phyloP scores from a whole-genome alignment of 2,888 invertebrate genomes.

The Drosophila monieri region DNA sequence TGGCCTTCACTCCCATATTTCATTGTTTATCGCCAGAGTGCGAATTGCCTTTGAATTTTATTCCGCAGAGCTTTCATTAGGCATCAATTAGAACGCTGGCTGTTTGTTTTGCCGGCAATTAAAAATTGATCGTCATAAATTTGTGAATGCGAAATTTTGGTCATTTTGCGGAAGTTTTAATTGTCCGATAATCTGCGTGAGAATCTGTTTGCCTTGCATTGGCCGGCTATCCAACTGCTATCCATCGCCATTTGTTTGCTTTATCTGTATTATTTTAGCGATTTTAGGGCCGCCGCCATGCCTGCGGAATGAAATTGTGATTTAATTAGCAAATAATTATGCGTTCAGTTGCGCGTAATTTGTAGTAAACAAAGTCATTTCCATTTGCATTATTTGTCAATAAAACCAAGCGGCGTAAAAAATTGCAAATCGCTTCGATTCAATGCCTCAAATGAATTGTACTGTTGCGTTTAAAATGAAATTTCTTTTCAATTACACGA shows the following conservation, averaged over 20 bases:
- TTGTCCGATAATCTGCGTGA: slow-evolving; percentile 20
- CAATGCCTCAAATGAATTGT: slow-evolving; percentile 4
- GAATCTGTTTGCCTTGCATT: slow-evolving; percentile 18
- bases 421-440: slow-evolving; percentile 7
- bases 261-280: slow-evolving; percentile 8
- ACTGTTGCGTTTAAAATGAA: slow-evolving; percentile 12
- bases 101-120: slow-evolving; percentile 28
- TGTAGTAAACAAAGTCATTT: slow-evolving; percentile 43
- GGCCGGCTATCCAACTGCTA: neutral
- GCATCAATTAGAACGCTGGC: slow-evolving; percentile 47
- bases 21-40: slow-evolving; percentile 48
- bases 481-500: slow-evolving; percentile 58
- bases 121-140: slow-evolving; percentile 42
- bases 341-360: slow-evolving; percentile 41
- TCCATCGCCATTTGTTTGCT: slow-evolving; percentile 21
- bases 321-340: slow-evolving; percentile 66
- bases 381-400: slow-evolving; percentile 32
- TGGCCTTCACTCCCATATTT: slow-evolving; percentile 22
- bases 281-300: slow-evolving; percentile 4
- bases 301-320: slow-evolving; percentile 57
- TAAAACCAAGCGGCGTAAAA: slow-evolving; percentile 8
- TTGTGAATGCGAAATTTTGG: slow-evolving; percentile 8
- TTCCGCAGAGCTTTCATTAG: slow-evolving; percentile 46
- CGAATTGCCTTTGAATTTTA: slow-evolving; percentile 60
- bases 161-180: slow-evolving; percentile 12